Base-by-base conservation (phyloP, 2,113 vertebrate genomes). In the Uropsilus gracilis region DNA sequence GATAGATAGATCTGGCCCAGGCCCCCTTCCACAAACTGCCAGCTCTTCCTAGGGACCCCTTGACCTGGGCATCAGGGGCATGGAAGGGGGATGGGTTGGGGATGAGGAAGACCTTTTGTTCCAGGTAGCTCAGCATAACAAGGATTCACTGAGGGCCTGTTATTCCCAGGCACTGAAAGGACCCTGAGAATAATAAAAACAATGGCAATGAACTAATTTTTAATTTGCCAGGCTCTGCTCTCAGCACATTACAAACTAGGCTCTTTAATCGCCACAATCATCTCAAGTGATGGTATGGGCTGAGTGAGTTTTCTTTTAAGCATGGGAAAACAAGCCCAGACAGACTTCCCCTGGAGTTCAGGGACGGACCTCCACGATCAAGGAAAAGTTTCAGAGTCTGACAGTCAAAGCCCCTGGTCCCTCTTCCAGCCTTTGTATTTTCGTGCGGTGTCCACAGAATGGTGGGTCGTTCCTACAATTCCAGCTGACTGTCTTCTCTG, bases 51-150 rank as follows among this genome's bases (percentile, higher is more conserved):
- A 37, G 57, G 26, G 75, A 30, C 59, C 39, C 12, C 12, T 48
- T 12, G 39, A 18, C 14, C 8, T 57, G 37, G 0, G 8, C 10
- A 16, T 50, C 20, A 4, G 13, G 55, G 26, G 6, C 8, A 0
- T 5, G 20, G 4, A 9, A 17, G 8, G 18, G 11, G 1, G 9
- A 8, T 4, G 22, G 3, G 24, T 5, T 1, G 6, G 2, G 10
- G 1, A 0, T n/a, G 3, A 30, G 0, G 1, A 8, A 61, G 50
- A 17, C 9, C 59, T 55, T 61, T 28, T 44, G 68, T 61, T 68
- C 34, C 39, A 53, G 6, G 30, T 30, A 26, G 20, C 39, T 34
- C 37, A 5, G n/a, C n/a, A 2, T 16, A 59, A 39, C 18, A 86
- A 34, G 22, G 17, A 12, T 32, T 34, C 44, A 11, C 4, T 17